Conservation (phyloP, 2,797 vertebrate genomes). For the Vipera latastei region DNA sequence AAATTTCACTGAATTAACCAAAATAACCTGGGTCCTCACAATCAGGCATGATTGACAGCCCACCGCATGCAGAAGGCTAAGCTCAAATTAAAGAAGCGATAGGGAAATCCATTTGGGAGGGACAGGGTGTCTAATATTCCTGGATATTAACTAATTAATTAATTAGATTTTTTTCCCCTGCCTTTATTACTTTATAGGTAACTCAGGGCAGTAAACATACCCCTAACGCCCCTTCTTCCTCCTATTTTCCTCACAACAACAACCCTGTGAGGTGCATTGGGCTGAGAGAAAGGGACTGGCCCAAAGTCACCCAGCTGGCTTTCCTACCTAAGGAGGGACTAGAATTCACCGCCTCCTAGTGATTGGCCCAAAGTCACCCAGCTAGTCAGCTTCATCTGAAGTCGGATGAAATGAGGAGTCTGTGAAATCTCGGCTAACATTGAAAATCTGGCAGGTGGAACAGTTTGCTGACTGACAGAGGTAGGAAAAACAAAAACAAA, state of each 20-base stretch:
- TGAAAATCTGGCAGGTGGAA: neutral
- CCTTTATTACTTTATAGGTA: neutral
- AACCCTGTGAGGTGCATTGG: neutral
- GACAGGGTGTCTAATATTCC: neutral
- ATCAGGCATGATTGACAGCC: neutral
- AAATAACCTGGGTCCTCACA: neutral
- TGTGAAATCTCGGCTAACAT: neutral
- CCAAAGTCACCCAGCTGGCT: neutral
- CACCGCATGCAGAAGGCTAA: neutral
- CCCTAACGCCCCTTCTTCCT: neutral
- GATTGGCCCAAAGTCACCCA: too few species aligned
- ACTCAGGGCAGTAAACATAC: neutral
- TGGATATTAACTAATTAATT: neutral
- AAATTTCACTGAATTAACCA: neutral
- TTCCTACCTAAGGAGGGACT: too few species aligned
- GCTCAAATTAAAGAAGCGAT: neutral
- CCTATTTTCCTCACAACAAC: neutral
- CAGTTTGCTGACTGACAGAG: neutral
- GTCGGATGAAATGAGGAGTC: neutral
- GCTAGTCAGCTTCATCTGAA: neutral
- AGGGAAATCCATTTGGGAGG: neutral
- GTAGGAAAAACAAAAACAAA: neutral
- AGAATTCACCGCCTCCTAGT: too few species aligned
- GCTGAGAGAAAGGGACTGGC: too few species aligned
- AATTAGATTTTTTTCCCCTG: neutral